A percentile compares a stretch with the other conserved stretches of the same genome.
Conservation (phyloP, 2,888 invertebrate genomes). For the Lasioglossum malachurum region DNA sequence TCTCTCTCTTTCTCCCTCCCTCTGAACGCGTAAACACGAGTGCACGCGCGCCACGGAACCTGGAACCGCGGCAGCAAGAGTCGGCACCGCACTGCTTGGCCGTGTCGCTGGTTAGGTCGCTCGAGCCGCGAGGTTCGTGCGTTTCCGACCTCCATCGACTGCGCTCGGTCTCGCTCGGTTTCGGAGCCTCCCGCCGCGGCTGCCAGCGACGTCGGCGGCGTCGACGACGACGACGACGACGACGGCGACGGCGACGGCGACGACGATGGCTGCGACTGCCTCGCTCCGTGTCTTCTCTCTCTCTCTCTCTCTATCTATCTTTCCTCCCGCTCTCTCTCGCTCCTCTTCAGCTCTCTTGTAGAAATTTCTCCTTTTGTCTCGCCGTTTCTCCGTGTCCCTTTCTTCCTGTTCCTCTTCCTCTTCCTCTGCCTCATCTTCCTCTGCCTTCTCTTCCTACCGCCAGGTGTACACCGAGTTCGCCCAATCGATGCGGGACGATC, state of each 20-base stretch:
- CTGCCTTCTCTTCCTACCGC: background rate
- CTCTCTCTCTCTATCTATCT: background rate
- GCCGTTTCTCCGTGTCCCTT: conserved; percentile 18
- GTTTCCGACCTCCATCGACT: conserved; percentile 69
- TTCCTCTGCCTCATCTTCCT: background rate
- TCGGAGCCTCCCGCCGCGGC: conserved; percentile 65
- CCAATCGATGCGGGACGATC: conserved; percentile 64
- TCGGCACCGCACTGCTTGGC: conserved; percentile 76
- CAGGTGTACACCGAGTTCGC: conserved; percentile 31
- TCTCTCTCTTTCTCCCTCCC: conserved; percentile 20
- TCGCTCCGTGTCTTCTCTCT: conserved; percentile 19
- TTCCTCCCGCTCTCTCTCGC: background rate
- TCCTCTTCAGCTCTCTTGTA: background rate
- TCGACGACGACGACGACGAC: conserved; percentile 22
- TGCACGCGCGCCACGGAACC: conserved; percentile 61
- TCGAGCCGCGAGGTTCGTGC: conserved; percentile 70
- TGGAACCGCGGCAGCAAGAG: conserved; percentile 73
- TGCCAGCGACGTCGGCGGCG: conserved; percentile 35
- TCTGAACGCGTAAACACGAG: conserved; percentile 70
- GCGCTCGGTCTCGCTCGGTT: conserved; percentile 64
- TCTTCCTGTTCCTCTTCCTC: conserved; percentile 25
- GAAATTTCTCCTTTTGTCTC: conserved; percentile 18
- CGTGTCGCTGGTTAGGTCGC: conserved; percentile 71
- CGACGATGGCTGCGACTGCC: conserved; percentile 11
- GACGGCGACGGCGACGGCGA: conserved; percentile 13